Evolutionary conservation across 1,140 invertebrate genomes (phyloP).

Genomic region (Drosophila mayri): DNA sequence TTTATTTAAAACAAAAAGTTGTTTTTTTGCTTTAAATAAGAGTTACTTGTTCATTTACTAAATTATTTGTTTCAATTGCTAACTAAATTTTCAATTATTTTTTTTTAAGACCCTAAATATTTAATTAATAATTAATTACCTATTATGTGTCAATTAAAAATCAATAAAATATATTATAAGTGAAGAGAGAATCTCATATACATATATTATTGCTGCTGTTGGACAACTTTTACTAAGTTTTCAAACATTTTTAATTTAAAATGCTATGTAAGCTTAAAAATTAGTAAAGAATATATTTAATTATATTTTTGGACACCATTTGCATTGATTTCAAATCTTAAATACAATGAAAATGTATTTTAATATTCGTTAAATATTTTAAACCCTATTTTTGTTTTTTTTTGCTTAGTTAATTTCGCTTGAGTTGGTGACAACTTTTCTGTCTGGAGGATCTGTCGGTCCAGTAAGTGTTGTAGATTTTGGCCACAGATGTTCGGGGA

Average conservation of each 20-base stretch:
- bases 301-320: neutral
- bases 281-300: neutral
- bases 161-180: neutral
- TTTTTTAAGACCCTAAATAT: no score
- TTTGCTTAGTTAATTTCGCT: slow-evolving; percentile 6
- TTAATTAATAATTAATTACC: no score
- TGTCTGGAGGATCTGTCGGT: slow-evolving; percentile 10
- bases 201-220: no score
- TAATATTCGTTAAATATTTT: no score
- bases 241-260: neutral
- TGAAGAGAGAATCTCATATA: neutral
- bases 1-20: neutral
- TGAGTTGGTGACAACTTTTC: slow-evolving; percentile 56
- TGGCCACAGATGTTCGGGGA: slow-evolving; percentile 40
- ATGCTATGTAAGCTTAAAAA: neutral
- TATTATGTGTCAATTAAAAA: no score
- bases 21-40: neutral
- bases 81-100: no score
- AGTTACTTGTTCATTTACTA: neutral
- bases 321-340: neutral
- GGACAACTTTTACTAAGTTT: no score
- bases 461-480: slow-evolving; percentile 36
- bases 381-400: neutral
- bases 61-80: neutral
- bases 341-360: no score